A percentile compares a stretch with the other conserved stretches of the same genome.
Conservation (phyloP, 1,140 invertebrate genomes). For the Drosophila saltans region DNA sequence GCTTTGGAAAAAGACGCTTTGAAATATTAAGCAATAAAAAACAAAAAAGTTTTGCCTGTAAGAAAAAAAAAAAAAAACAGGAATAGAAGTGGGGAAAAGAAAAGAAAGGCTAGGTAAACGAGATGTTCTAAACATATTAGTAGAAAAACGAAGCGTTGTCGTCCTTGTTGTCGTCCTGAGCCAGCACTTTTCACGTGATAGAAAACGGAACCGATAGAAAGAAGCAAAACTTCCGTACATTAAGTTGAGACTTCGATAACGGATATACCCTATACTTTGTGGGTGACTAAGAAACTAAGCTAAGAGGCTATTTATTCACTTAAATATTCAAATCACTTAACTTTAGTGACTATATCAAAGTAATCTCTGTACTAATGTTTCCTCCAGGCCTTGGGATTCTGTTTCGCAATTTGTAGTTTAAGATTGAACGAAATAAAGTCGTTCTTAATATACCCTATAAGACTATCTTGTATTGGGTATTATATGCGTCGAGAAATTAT, state of each 20-base stretch:
- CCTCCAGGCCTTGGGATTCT: too few relatives aligned
- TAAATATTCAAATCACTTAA: too few relatives aligned
- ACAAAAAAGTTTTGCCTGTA: constrained; percentile 48
- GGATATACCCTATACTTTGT: not conserved
- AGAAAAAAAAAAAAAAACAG: constrained; percentile 15
- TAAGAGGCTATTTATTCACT: too few relatives aligned
- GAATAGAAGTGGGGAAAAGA: not conserved
- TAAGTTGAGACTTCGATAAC: not conserved
- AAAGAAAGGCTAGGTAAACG: constrained; percentile 6
- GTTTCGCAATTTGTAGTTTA: too few relatives aligned
- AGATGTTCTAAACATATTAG: constrained; percentile 11
- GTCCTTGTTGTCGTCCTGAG: not conserved
- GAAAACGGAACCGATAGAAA: constrained; percentile 4
- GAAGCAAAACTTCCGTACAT: not conserved
- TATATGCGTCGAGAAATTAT: constrained; percentile 35
- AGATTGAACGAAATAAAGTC: too few relatives aligned
- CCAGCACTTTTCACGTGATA: constrained; percentile 27
- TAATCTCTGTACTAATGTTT: too few relatives aligned
- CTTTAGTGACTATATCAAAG: too few relatives aligned
- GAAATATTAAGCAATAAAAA: constrained; percentile 63
- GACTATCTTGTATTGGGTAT: not conserved
- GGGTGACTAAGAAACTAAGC: too few relatives aligned
- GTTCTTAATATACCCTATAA: not conserved
- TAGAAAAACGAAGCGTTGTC: not conserved
- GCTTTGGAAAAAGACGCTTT: constrained; percentile 37